Evolutionary conservation across 1,140 invertebrate genomes (phyloP).

Genomic region (Lamellibrachia luymesi): DNA sequence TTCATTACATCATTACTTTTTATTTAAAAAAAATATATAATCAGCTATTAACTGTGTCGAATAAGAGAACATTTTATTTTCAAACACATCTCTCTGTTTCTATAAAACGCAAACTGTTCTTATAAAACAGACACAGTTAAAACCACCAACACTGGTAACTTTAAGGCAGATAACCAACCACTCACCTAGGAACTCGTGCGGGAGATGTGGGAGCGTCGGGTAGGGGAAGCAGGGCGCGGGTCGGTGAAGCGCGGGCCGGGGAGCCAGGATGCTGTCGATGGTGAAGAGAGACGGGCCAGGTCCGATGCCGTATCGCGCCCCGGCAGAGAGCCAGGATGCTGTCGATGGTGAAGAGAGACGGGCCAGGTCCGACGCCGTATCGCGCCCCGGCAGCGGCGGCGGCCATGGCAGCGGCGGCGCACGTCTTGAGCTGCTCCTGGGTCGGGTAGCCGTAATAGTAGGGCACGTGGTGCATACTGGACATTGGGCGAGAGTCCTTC

Average conservation of each 20-base stretch:
- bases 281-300: slow-evolving; percentile 36
- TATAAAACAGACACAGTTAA: not conserved
- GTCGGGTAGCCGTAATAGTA: slow-evolving; percentile 33
- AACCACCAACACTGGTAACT: not conserved
- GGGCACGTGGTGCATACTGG: slow-evolving; percentile 35
- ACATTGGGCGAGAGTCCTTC: not conserved
- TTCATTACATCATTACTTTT: too few species aligned
- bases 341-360: slow-evolving; percentile 42
- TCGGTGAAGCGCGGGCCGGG: slow-evolving; percentile 34
- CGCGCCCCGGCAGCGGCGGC: slow-evolving; percentile 9
- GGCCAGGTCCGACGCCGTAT: slow-evolving; percentile 29
- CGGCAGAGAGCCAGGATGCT: slow-evolving; percentile 38
- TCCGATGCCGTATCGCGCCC: slow-evolving; percentile 28
- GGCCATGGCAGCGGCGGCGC: slow-evolving; percentile 25
- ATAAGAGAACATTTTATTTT: not conserved
- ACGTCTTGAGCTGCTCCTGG: slow-evolving; percentile 36
- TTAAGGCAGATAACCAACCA: not conserved
- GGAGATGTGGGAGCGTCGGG: slow-evolving; percentile 26
- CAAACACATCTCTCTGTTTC: not conserved
- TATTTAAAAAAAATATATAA: not conserved
- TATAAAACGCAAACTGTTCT: not conserved
- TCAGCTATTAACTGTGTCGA: not conserved
- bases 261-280: slow-evolving; percentile 45
- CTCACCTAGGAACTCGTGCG: not conserved
- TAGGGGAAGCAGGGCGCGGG: slow-evolving; percentile 37